Base-by-base conservation (phyloP, 2,113 vertebrate species). In the Platysteira castanea region DNA sequence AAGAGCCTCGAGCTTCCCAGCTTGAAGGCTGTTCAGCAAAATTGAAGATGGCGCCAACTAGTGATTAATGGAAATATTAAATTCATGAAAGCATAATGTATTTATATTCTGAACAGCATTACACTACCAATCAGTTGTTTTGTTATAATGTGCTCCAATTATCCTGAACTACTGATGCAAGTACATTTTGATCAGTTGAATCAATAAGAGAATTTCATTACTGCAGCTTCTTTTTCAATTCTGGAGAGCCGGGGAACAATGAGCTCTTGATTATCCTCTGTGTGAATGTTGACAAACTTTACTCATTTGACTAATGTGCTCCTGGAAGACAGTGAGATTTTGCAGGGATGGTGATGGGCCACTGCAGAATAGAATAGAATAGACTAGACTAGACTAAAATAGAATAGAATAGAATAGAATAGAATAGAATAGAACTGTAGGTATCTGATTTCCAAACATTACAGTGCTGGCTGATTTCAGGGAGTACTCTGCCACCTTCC, bases 161-260 rank as follows among this genome's bases (percentile, higher is more conserved):
- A 96, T 74, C 93, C 95, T 49, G 5, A 76, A 64, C 90, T 96
- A 93, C 95, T 98, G 96, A 97, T 81, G 92, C 81, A 97, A 96
- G 97, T 97, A 94, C 75, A 80, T 95, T 98, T 97, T 96, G 81
- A 97, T 96, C 95, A 75, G 87, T 73, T 91, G 91, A 97, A 96
- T 98, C 97, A 96, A 96, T 96, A 95, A 95, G 73, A 84, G 74
- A 42, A 44, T 96, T 87, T 93, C 89, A 93, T 95, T 97, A 97
- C 95, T 93, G 91, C 81, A 95, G 86, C 77, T 95, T 96, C 96
- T 92, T 93, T 83, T 93, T 97, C 88, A 61, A 42, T 95, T 96
- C 94, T 96, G 70, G 93, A 92, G 68, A 96, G 86, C 93, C 63
- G 73, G 92, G 90, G 97, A 98, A 96, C 81, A 96, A 71, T 68